These are phyloP conservation scores for Trichopria drosophilae DNA, from an alignment of 2,888 invertebrate genomes.

Conservation along the genomic window DNA sequence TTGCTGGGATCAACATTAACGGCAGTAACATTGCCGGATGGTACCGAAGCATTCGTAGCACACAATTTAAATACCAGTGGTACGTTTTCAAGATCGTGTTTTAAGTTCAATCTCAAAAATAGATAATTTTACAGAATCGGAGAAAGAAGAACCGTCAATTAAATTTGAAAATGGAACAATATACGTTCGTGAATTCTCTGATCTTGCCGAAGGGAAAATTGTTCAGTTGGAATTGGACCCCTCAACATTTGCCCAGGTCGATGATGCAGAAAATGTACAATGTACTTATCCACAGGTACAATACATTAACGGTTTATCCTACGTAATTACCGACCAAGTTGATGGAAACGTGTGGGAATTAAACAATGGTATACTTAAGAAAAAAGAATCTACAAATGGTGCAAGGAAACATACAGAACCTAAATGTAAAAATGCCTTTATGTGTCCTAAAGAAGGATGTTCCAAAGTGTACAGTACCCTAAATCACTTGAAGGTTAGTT, in stretches of 20 bases:
- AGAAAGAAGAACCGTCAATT: slow-evolving; percentile 38
- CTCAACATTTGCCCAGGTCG: slow-evolving; percentile 39
- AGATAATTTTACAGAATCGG: slow-evolving; percentile 30
- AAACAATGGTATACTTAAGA: slow-evolving; percentile 44
- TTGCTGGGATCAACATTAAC: slow-evolving; percentile 49
- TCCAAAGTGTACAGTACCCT: slow-evolving; percentile 60
- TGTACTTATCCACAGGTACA: slow-evolving; percentile 47
- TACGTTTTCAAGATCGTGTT: too few species aligned
- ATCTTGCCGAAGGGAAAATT: slow-evolving; percentile 47
- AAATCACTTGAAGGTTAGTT: slow-evolving; percentile 61
- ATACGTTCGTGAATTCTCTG: slow-evolving; percentile 46
- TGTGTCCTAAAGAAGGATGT: slow-evolving; percentile 60
- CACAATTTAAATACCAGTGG: slow-evolving; percentile 40
- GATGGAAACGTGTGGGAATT: slow-evolving; percentile 48
- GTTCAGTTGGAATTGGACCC: slow-evolving; percentile 48
- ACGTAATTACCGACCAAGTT: slow-evolving; percentile 47
- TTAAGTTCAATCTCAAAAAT: too few species aligned
- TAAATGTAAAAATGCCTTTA: slow-evolving; percentile 47
- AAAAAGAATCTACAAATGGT: slow-evolving; percentile 36
- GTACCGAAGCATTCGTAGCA: slow-evolving; percentile 53
- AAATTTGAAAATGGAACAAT: slow-evolving; percentile 51
- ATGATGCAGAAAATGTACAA: slow-evolving; percentile 39
- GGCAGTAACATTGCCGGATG: slow-evolving; percentile 54
- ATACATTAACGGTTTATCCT: slow-evolving; percentile 49
- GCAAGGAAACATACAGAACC: slow-evolving; percentile 47